Conservation (phyloP, 1,140 invertebrate species). For the Drosophila pruinosa region DNA sequence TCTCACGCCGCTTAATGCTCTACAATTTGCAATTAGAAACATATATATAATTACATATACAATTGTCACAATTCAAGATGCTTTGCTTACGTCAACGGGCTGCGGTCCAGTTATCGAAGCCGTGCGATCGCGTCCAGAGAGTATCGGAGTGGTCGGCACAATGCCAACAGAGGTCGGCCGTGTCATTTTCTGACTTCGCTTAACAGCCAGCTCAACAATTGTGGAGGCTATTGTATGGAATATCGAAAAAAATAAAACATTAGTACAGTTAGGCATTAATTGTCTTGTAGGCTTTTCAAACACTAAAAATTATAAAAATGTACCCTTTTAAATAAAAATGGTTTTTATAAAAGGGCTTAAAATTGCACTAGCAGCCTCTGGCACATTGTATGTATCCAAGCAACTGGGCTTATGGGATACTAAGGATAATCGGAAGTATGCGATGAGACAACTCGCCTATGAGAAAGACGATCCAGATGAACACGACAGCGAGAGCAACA, state of each 20-base stretch:
- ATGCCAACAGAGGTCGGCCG: conserved; percentile 75
- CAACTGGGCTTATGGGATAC: neutral
- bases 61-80: neutral
- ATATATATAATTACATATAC: neutral
- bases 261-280: neutral
- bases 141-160: conserved; percentile 71
- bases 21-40: conserved; percentile 84
- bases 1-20: conserved; percentile 90
- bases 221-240: conserved; percentile 66
- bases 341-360: neutral
- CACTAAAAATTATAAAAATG: neutral
- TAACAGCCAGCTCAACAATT: conserved; percentile 77
- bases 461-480: no score
- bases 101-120: conserved; percentile 92
- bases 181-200: conserved; percentile 75
- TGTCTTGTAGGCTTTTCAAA: neutral
- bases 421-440: no score
- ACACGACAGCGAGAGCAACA: neutral
- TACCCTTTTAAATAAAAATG: conserved; percentile 11
- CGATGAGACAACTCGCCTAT: no score
- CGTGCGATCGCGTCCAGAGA: conserved; percentile 77
- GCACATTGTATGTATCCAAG: conserved; percentile 11
- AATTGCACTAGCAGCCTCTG: neutral
- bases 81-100: conserved; percentile 91
- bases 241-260: neutral